These are phyloP conservation scores for Osedax fenrisi DNA, from an alignment of 2,888 invertebrate species.

Conservation along the genomic window DNA sequence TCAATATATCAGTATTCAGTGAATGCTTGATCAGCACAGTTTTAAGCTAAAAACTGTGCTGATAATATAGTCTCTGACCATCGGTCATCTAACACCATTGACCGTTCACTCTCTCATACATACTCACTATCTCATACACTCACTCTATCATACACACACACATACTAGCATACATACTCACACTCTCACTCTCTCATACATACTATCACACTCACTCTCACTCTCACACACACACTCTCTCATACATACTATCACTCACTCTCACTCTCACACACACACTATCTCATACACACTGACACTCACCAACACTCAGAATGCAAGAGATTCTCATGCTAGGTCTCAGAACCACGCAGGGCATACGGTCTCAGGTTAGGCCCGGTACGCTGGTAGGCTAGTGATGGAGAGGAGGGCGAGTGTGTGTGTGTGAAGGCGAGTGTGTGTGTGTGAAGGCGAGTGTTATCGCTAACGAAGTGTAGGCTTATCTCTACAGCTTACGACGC, in stretches of 20 bases:
- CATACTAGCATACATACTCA: background rate
- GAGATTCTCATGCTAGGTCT: conserved; percentile 38
- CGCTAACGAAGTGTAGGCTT: too few species aligned
- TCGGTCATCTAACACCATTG: too few species aligned
- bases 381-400: too few species aligned
- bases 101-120: background rate
- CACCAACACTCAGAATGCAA: conserved; percentile 27
- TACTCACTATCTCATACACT: background rate
- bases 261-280: background rate
- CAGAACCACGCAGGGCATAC: conserved; percentile 38
- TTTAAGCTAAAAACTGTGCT: too few species aligned
- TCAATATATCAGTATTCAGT: too few species aligned
- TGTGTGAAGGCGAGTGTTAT: too few species aligned
- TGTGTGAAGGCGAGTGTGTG: too few species aligned
- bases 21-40: too few species aligned
- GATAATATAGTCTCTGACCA: too few species aligned
- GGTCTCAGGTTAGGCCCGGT: conserved; percentile 33
- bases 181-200: background rate
- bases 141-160: background rate
- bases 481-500: too few species aligned
- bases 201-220: background rate
- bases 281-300: background rate
- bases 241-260: background rate
- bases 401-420: background rate
- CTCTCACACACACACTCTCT: background rate